These are phyloP conservation scores for Holocentrus rufus DNA, from an alignment of 2,797 vertebrate genomes.

Conservation along the genomic window DNA sequence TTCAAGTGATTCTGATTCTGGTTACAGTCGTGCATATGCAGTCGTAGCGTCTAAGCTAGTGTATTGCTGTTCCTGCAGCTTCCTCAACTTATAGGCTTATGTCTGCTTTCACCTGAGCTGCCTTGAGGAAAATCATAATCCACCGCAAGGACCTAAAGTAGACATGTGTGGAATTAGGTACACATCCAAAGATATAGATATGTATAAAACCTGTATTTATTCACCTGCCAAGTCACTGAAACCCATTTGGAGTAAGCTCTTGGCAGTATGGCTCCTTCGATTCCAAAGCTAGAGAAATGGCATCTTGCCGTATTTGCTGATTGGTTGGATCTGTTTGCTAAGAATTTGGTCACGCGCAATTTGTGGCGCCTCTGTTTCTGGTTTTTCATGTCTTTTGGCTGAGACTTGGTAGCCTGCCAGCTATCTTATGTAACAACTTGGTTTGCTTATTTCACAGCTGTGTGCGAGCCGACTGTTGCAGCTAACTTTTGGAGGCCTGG, in stretches of 20 bases:
- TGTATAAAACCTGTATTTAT: not conserved
- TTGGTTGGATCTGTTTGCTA: slow-evolving; percentile 36
- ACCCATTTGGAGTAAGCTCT: slow-evolving; percentile 2
- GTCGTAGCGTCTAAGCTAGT: not conserved
- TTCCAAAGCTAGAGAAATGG: not conserved
- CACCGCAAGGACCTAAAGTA: not conserved
- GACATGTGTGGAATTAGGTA: slow-evolving; percentile 2
- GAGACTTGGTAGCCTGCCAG: slow-evolving; percentile 28
- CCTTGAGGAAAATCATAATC: not conserved
- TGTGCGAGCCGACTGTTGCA: slow-evolving; percentile 8
- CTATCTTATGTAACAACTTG: slow-evolving; percentile 38
- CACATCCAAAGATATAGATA: not conserved
- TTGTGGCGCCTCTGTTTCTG: slow-evolving; percentile 28
- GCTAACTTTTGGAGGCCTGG: slow-evolving; percentile 16
- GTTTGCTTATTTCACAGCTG: slow-evolving; percentile 33
- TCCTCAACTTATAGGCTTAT: slow-evolving; percentile 13
- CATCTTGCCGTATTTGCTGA: slow-evolving; percentile 2
- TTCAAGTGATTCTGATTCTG: slow-evolving; percentile 7
- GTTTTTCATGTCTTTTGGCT: slow-evolving; percentile 37
- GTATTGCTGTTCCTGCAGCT: slow-evolving; percentile 6
- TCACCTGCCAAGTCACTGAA: slow-evolving; percentile 14
- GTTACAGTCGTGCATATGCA: not conserved
- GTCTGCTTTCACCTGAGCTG: slow-evolving; percentile 19
- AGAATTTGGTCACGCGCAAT: slow-evolving; percentile 28
- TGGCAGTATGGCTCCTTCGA: not conserved